These are phyloP conservation scores for Apodemia zela DNA, from an alignment of 2,888 invertebrate genomes.

Conservation along the genomic window DNA sequence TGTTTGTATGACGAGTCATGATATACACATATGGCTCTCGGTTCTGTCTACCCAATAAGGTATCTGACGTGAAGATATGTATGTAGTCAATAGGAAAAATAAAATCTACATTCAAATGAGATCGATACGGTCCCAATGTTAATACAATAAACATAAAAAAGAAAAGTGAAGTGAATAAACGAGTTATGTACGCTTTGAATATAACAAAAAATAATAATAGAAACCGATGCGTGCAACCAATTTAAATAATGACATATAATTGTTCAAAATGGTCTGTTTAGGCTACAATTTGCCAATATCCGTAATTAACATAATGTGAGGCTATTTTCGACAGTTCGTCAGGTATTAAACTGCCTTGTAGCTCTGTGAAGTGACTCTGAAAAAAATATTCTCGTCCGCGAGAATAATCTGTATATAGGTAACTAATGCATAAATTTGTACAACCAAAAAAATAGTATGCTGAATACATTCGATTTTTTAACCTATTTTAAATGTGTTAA, in stretches of 20 bases:
- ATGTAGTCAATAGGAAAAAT: too few relatives aligned
- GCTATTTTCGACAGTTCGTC: background rate
- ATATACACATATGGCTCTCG: too few relatives aligned
- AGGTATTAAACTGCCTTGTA: background rate
- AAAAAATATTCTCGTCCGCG: background rate
- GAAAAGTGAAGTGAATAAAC: background rate
- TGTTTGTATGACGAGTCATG: too few relatives aligned
- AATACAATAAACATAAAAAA: background rate
- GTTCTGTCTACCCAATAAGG: too few relatives aligned
- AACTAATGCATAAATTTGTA: too few relatives aligned
- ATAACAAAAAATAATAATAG: background rate
- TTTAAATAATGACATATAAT: slow-evolving; percentile 11
- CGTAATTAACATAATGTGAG: background rate
- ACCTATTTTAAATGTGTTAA: too few relatives aligned
- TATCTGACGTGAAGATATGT: too few relatives aligned
- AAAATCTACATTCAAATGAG: too few relatives aligned
- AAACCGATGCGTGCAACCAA: background rate
- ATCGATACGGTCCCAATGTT: too few relatives aligned
- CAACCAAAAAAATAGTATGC: too few relatives aligned
- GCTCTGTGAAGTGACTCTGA: background rate
- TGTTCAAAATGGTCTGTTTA: background rate
- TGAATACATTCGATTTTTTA: too few relatives aligned
- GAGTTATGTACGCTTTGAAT: background rate
- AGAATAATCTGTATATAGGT: background rate
- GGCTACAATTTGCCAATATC: slow-evolving; percentile 4